These are phyloP conservation scores for Talpa occidentalis DNA, from an alignment of 2,113 vertebrate genomes.

Conservation along the genomic window DNA sequence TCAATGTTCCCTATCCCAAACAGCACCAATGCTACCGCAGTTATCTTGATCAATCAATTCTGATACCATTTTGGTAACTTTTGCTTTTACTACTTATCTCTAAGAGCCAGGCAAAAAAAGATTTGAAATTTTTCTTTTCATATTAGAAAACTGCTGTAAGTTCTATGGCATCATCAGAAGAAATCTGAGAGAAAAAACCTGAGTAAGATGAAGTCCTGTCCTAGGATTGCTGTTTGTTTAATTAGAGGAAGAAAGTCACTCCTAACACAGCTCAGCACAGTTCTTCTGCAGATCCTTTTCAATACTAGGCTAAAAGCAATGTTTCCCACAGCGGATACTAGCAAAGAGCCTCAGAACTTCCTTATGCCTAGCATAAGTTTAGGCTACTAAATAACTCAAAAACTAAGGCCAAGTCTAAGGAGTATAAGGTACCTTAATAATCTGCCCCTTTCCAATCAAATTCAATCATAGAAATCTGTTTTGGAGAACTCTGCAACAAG, in stretches of 20 bases:
- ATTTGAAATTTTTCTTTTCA: background rate
- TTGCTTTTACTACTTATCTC: background rate
- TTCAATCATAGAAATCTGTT: background rate
- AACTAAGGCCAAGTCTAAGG: background rate
- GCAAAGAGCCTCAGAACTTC: background rate
- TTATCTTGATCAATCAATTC: background rate
- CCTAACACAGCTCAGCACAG: accelerated
- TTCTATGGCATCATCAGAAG: background rate
- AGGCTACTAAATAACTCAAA: background rate
- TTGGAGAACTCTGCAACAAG: too few relatives aligned
- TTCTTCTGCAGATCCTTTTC: background rate
- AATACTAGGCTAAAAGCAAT: background rate
- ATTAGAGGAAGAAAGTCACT: background rate
- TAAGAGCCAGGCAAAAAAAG: background rate
- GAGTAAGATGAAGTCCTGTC: background rate
- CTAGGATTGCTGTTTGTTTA: background rate
- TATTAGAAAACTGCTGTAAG: background rate
- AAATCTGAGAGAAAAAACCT: background rate
- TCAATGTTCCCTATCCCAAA: background rate
- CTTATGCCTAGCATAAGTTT: background rate
- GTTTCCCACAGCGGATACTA: background rate
- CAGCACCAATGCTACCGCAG: background rate
- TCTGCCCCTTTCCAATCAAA: background rate
- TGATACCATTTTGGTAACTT: background rate
- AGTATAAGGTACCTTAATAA: background rate